Conservation (phyloP, 1,140 invertebrate genomes). For the Psilanteris sp. region DNA sequence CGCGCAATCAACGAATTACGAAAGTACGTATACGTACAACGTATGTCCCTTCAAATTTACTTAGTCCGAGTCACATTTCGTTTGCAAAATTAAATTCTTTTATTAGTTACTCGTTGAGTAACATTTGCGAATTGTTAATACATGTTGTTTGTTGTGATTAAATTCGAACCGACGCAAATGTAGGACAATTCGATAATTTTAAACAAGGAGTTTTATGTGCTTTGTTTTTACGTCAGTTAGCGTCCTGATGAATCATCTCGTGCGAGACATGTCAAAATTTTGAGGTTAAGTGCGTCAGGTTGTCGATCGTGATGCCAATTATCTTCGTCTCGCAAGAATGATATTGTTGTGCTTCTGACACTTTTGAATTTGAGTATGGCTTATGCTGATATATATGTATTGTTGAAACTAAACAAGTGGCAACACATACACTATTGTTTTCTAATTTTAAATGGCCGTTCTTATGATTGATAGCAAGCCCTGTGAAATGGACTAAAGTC, state of each 20-base stretch:
- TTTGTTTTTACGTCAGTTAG: conserved; percentile 1
- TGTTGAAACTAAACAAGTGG: conserved; percentile 3
- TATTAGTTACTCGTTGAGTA: too few species aligned
- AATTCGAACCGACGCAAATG: conserved; percentile 1
- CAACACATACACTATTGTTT: too few species aligned
- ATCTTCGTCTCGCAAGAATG: background rate
- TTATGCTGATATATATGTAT: background rate
- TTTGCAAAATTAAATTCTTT: too few species aligned
- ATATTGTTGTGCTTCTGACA: background rate
- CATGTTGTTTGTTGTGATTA: background rate
- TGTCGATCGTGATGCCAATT: background rate
- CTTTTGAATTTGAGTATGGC: background rate
- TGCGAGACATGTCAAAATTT: conserved; percentile 6
- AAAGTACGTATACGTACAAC: conserved; percentile 2
- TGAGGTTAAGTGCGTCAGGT: conserved; percentile 8
- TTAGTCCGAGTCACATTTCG: too few species aligned
- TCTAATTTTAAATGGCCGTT: conserved; percentile 4
- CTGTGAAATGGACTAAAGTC: conserved; percentile 44
- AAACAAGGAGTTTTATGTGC: background rate
- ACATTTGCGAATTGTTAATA: too few species aligned
- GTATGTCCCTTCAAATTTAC: background rate
- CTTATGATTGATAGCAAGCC: conserved; percentile 11
- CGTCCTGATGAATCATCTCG: conserved; percentile 2
- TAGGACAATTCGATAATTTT: conserved; percentile 9
- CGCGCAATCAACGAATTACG: background rate